Base-by-base conservation (phyloP, 2,888 invertebrate species). In the Polydrusus tereticollis region DNA sequence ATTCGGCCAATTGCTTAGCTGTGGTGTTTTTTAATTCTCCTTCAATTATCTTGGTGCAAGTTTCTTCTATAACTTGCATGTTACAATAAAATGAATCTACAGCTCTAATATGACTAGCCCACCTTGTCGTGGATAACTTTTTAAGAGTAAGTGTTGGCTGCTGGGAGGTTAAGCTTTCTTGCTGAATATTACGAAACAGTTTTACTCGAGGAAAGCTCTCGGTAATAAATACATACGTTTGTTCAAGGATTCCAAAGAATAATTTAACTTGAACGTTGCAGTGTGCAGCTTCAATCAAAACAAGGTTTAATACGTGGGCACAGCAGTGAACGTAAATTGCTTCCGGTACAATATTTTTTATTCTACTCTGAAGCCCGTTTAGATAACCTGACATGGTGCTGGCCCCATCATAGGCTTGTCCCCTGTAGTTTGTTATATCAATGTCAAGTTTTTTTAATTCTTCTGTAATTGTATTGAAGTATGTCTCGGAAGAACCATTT, bases 91-190 rank as follows among this genome's bases (percentile, higher is more conserved):
- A n/a, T n/a, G 64, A 63, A 12, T 63, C 64, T n/a, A 63, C 64
- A 21, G 64, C 64, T 23, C 47, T n/a, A 10, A 26, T 63, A 47
- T 63, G 64, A 23, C 64, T 63, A 14, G 64, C 64, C 64, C 64
- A 47, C 3, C 64, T 16, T 29, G 64, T 63, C 1, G 50, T 63
- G 16, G 26, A 47, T 8, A 63, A 43, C 33, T 47, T 63, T 50
- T 63, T 63, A 26, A 63, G 33, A 23, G 64, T 63, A 12, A 45
- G 43, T 16, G 26, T 45, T 45, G 41, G n/a, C 26, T 63, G 64
- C 18, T 50, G 47, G 29, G 38, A n/a, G 47, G 23, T 23, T n/a
- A n/a, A n/a, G n/a, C n/a, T n/a, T n/a, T n/a, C n/a, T n/a, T n/a
- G n/a, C n/a, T n/a, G n/a, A n/a, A n/a, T n/a, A n/a, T n/a, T n/a